Conservation (phyloP, 2,888 invertebrate genomes). For the Hedychridium roseum region DNA sequence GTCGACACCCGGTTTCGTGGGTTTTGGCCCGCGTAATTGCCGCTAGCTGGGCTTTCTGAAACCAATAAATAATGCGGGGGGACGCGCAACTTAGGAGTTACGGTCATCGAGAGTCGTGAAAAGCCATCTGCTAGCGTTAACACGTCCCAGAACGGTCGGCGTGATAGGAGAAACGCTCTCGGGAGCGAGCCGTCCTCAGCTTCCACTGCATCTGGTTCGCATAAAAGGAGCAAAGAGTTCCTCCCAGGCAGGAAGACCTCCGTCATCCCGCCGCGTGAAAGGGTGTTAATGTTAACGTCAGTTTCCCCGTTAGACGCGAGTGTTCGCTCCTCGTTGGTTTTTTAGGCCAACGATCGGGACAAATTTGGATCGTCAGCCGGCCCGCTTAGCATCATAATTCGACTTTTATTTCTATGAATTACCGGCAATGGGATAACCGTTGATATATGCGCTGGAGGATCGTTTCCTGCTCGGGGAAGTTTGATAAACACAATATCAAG, state of each 20-base stretch:
- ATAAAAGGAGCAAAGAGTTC: conserved; percentile 40
- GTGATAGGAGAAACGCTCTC: conserved; percentile 16
- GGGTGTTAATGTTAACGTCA: conserved; percentile 30
- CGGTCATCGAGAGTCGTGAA: conserved; percentile 30
- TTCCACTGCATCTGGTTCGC: conserved; percentile 46
- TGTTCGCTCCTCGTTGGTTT: too few species aligned
- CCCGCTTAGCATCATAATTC: too few species aligned
- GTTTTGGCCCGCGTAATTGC: conserved; percentile 31
- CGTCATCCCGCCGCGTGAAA: conserved; percentile 34
- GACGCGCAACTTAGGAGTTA: conserved; percentile 36
- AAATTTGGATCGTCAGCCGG: too few species aligned
- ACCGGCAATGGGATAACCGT: too few species aligned
- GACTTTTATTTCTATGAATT: too few species aligned
- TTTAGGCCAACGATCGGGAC: too few species aligned
- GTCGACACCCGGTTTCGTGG: conserved; percentile 31
- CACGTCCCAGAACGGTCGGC: conserved; percentile 37
- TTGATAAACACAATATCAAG: too few species aligned
- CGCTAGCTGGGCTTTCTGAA: conserved; percentile 37
- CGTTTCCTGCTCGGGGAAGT: too few species aligned
- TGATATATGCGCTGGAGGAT: too few species aligned
- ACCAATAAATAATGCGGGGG: conserved; percentile 46
- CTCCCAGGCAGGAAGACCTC: conserved; percentile 26
- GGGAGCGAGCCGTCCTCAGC: conserved; percentile 18
- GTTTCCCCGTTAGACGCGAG: too few species aligned
- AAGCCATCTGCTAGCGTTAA: conserved; percentile 39